phyloP scores from a whole-genome alignment of 2,888 invertebrate species.

The Aplocera efformata region DNA sequence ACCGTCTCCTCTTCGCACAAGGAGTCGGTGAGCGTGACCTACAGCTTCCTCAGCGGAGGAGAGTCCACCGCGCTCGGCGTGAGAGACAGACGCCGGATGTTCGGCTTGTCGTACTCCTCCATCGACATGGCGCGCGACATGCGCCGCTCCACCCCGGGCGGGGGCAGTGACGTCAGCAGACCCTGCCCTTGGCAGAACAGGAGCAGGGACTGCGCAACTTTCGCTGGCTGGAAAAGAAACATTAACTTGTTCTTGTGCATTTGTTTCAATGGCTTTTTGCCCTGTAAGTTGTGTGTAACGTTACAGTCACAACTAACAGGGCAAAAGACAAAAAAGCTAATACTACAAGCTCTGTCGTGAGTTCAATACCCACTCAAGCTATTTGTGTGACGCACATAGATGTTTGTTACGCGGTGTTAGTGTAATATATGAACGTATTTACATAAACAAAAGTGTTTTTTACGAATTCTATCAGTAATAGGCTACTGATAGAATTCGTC shows the following conservation, averaged over 20 bases:
- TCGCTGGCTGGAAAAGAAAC: slow-evolving; percentile 85
- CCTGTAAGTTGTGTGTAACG: neutral
- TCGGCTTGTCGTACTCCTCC: slow-evolving; percentile 91
- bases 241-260: too few species aligned
- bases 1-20: slow-evolving; percentile 46
- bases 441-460: too few species aligned
- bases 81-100: slow-evolving; percentile 86
- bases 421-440: too few species aligned
- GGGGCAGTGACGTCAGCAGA: slow-evolving; percentile 88
- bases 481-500: too few species aligned
- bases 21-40: slow-evolving; percentile 42
- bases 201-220: slow-evolving; percentile 91
- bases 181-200: slow-evolving; percentile 95
- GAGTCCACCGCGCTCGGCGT: slow-evolving; percentile 66
- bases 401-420: too few species aligned
- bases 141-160: slow-evolving; percentile 89
- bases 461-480: too few species aligned
- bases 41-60: slow-evolving; percentile 59
- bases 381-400: too few species aligned
- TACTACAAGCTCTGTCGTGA: too few species aligned
- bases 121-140: slow-evolving; percentile 86
- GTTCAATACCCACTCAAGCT: too few species aligned
- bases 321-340: too few species aligned
- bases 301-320: too few species aligned
- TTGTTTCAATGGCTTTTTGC: too few species aligned